Evolutionary conservation across 2,797 vertebrate species (phyloP).

Genomic region (Amazona ochrocephala): DNA sequence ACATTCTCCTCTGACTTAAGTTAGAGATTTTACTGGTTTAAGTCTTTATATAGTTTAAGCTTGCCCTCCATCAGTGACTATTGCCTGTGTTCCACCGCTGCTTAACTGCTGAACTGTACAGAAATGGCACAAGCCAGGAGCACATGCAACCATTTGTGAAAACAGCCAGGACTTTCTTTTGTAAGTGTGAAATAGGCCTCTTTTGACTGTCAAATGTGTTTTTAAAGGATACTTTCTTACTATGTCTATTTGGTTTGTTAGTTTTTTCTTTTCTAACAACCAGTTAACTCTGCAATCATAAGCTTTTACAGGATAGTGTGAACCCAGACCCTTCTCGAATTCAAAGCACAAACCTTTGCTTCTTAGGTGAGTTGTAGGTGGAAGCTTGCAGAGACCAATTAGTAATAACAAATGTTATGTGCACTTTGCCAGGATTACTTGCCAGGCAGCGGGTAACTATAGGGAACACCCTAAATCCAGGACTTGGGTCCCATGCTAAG

Average conservation of each 20-base stretch:
- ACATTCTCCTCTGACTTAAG: background rate
- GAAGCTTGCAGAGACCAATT: background rate
- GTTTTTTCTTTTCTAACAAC: background rate
- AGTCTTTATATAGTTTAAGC: background rate
- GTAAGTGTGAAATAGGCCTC: background rate
- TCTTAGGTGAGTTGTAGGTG: background rate
- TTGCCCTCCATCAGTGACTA: background rate
- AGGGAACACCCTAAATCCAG: background rate
- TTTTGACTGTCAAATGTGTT: background rate
- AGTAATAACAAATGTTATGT: accelerated
- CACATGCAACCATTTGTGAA: background rate
- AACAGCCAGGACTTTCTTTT: background rate
- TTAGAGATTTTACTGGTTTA: background rate
- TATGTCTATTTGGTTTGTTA: background rate
- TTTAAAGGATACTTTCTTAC: background rate
- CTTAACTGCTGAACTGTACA: background rate
- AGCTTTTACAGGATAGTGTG: background rate
- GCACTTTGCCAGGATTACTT: background rate
- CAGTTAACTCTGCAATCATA: background rate
- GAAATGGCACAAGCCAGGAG: background rate
- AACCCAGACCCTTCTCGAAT: background rate
- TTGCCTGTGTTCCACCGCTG: background rate
- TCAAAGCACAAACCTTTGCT: background rate
- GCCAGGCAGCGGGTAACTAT: background rate
- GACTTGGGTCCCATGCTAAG: background rate